Evolutionary conservation across 2,797 vertebrate genomes (phyloP), one percentile per base, ranked within the genome.

Genomic region (Gambelia wislizenii): DNA sequence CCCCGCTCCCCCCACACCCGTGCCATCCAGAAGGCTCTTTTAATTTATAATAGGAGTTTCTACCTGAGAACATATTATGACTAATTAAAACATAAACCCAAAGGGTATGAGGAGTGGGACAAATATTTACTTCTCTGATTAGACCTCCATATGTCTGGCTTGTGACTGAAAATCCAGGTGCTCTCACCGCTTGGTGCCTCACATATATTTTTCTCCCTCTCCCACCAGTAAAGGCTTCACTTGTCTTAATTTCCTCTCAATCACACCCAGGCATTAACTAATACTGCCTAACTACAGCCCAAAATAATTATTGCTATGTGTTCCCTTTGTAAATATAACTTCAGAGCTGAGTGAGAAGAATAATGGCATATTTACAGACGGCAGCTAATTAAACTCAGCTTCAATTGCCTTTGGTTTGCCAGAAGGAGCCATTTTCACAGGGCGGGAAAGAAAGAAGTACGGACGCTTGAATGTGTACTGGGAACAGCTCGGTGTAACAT

Each of bases 401-500:
- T 96, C 97, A 97, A 95, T 97, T 96, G 96, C 95, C 96, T 97
- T 97, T 94, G 83, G 94, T 96, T 97, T 96, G 96, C 97, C 96
- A 96, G 95, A 97, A 97, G 96, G 97, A 97, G 96, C 93, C 94
- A 95, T 97, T 98, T 97, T 96, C 96, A 96, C 94, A 95, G 95
- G 93, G 96, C 97, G 96, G 95, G 95, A 91, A 64, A 64, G 39
- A 80, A 30, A 54, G 70, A 59, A 91, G 93, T 92, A 91, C 79
- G 90, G 90, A 95, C 95, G 93, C 93, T 93, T 92, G 87, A 91
- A 72, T 93, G 92, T 95, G 96, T 95, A 92, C 94, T 89, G 93
- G 91, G 94, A 95, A 96, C 91, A 96, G 96, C 92, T 91, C 72
- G 79, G 94, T 95, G 93, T 94, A 96, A 96, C 94, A 96, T 96